A percentile compares a stretch with the other conserved stretches of the same genome.
phyloP scores from a whole-genome alignment of 2,113 vertebrate species.

The Capreolus pygargus region DNA sequence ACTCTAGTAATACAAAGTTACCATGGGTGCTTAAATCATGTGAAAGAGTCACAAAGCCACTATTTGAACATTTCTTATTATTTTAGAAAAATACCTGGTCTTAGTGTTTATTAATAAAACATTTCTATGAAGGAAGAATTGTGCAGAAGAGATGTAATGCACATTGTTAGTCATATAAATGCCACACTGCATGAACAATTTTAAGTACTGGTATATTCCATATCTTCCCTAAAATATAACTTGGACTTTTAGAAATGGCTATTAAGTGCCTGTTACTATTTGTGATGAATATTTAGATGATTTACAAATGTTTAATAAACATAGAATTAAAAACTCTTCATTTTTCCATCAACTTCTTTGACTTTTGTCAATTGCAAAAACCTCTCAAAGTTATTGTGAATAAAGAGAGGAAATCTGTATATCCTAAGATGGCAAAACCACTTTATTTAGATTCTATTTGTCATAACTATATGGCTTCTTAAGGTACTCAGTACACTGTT shows the following conservation, averaged over 20 bases:
- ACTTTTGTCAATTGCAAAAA: constrained; percentile 14
- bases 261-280: background rate
- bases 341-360: background rate
- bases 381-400: background rate
- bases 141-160: constrained; percentile 30
- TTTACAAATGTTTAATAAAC: constrained; percentile 4
- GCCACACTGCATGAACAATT: constrained; percentile 9
- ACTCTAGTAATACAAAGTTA: constrained; percentile 5
- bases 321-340: background rate
- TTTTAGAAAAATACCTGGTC: constrained; percentile 39
- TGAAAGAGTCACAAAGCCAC: background rate
- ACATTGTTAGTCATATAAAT: constrained; percentile 20
- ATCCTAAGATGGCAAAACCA: background rate
- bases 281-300: background rate
- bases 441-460: background rate
- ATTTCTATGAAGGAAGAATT: constrained; percentile 43
- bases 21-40: background rate
- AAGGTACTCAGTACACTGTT: background rate
- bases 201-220: background rate
- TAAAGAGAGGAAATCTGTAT: background rate
- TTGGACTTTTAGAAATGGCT: constrained; percentile 15
- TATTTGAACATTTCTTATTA: background rate
- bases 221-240: background rate
- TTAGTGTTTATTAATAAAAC: constrained; percentile 45
- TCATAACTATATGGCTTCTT: background rate